Evolutionary conservation across 2,113 vertebrate genomes (phyloP), one percentile per base, ranked within the genome.

Genomic region (Rana temporaria): DNA sequence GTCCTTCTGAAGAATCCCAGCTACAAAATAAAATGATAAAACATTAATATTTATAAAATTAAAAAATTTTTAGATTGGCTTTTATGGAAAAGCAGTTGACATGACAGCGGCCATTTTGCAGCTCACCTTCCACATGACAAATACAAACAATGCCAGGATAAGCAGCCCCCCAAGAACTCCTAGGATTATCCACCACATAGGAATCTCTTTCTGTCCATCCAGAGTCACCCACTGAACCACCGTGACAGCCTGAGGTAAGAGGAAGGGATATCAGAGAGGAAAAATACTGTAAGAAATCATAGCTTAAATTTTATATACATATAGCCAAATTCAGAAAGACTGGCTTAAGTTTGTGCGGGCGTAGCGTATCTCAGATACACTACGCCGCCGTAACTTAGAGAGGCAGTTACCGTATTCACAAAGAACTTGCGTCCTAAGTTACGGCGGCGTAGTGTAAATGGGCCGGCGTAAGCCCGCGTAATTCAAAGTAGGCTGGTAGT

Each of bases 121-220:
- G 9, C 89, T 90, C 84, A 96, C 96, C 95, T 96, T 96, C 95
- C 95, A 95, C 90, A 96, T 91, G 84, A 95, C 87, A 69, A 92
- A 85, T 84, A 91, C 87, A 81, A 94, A 85, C 48, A 93, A 65
- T 2, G 87, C 88, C 76, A 97, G 88, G 64, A 96, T 88, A 32
- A 96, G 85, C 65, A 96, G 87, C 30, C 96, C 96, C 0, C 92
- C 90, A 0, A 94, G 79, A 65, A 89, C 78, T 0, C 94, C 93
- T 55, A 94, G 86, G 59, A 94, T 87, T 56, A 96, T 89, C 91
- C 93, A 95, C 94, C 93, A 92, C 62, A 91, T 24, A 0, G 95
- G 95, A 55, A 96, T 83, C 0, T 88, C 20, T 20, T 84, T 82
- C 38, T 93, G 91, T 0, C 86, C 87, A 42, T 91, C 90, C 0